Evolutionary conservation across 2,888 invertebrate genomes (phyloP).

Genomic region (Drosophila borealis): DNA sequence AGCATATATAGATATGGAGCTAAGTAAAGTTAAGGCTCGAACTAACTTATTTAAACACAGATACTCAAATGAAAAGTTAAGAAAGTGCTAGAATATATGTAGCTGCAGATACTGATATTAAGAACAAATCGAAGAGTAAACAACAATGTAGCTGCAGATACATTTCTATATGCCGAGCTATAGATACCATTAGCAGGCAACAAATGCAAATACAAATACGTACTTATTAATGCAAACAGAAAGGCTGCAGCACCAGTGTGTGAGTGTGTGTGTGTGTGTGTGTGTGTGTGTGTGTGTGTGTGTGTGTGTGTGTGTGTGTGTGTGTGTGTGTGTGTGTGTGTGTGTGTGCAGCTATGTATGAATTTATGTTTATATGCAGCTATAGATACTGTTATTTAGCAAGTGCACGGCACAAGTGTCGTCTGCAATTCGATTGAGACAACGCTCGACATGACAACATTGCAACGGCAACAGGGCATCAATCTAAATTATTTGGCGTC

Average conservation of each 20-base stretch:
- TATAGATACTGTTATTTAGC: constrained; percentile 17
- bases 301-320: too few relatives aligned
- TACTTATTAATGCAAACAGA: not conserved
- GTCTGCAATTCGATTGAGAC: constrained; percentile 30
- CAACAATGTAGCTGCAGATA: constrained; percentile 1
- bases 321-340: not conserved
- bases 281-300: not conserved
- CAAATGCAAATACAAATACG: constrained; percentile 19
- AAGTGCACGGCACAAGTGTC: constrained; percentile 22
- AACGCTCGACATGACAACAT: constrained; percentile 24
- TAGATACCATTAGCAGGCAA: not conserved
- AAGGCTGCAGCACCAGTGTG: not conserved
- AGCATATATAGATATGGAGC: too few relatives aligned
- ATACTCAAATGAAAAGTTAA: not conserved
- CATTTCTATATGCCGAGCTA: constrained; percentile 1
- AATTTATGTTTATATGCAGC: constrained; percentile 7
- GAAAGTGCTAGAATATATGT: not conserved
- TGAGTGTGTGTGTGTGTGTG: not conserved
- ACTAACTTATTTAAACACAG: not conserved
- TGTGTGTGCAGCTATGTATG: not conserved
- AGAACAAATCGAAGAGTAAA: not conserved
- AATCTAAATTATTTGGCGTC: constrained; percentile 47
- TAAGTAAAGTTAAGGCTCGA: too few relatives aligned
- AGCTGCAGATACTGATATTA: not conserved
- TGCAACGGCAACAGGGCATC: constrained; percentile 27